A percentile compares a stretch with the other conserved stretches of the same genome.
These are phyloP conservation scores for Epinotia brunnichana DNA, from an alignment of 2,888 invertebrate species.

Conservation along the genomic window DNA sequence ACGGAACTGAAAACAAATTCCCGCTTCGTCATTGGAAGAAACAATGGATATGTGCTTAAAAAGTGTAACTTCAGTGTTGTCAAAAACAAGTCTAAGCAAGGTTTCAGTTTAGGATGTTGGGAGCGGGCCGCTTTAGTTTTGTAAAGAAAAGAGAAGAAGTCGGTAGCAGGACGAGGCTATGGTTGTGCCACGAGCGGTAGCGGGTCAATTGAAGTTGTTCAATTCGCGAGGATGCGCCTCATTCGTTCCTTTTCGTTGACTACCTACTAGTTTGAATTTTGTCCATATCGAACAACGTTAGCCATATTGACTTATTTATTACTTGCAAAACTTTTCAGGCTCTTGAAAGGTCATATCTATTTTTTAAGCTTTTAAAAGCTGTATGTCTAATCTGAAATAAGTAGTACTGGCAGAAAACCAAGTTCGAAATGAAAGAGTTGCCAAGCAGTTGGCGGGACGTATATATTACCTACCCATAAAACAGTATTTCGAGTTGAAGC, in stretches of 20 bases:
- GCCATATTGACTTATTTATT: no score
- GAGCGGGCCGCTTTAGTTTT: conserved; percentile 60
- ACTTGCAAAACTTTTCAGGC: no score
- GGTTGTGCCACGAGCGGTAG: not conserved
- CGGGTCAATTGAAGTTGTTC: not conserved
- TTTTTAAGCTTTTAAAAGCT: no score
- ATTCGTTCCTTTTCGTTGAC: not conserved
- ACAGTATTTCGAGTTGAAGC: not conserved
- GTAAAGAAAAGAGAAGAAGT: conserved; percentile 56
- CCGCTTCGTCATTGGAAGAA: conserved; percentile 37
- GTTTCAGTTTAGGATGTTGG: conserved; percentile 59
- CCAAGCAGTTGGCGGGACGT: not conserved
- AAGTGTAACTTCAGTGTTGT: conserved; percentile 60
- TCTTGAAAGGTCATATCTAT: no score
- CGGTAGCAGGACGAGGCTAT: not conserved
- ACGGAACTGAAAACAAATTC: conserved; percentile 37
- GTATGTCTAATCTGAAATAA: not conserved
- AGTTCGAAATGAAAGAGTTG: not conserved
- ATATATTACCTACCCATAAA: not conserved
- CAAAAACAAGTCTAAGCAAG: conserved; percentile 59
- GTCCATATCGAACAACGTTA: no score
- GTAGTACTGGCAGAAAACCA: not conserved
- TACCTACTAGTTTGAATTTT: not conserved
- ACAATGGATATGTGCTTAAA: conserved; percentile 49
- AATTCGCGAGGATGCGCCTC: not conserved